phyloP scores from a whole-genome alignment of 1,140 invertebrate species.

The Phortica variegata region DNA sequence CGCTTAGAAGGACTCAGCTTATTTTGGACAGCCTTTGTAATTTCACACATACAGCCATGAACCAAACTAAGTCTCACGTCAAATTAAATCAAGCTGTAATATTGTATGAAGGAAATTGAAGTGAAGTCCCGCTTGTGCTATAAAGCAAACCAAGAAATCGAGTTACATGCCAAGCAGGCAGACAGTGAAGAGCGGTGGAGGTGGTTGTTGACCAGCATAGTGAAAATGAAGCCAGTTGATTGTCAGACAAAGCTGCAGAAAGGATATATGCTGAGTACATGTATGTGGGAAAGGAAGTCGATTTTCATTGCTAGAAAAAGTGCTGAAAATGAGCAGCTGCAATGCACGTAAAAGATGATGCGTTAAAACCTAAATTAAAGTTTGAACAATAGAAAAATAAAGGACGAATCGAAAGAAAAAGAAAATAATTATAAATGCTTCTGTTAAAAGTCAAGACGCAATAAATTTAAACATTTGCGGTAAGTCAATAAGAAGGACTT shows the following conservation, averaged over 20 bases:
- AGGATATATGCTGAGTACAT: background rate
- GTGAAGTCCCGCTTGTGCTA: slow-evolving; percentile 47
- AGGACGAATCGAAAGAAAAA: too few relatives aligned
- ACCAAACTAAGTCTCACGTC: slow-evolving; percentile 41
- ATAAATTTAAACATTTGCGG: too few relatives aligned
- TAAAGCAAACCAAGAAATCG: slow-evolving; percentile 26
- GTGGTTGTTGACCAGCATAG: too few relatives aligned
- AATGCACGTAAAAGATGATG: too few relatives aligned
- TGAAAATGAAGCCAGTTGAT: background rate
- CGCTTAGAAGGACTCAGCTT: too few relatives aligned
- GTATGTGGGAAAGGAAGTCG: background rate
- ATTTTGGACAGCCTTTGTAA: slow-evolving; percentile 32
- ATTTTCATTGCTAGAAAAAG: background rate
- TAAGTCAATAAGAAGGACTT: too few relatives aligned
- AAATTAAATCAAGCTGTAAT: slow-evolving; percentile 53
- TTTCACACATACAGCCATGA: slow-evolving; percentile 33
- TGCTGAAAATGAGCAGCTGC: too few relatives aligned
- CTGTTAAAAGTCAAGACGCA: too few relatives aligned
- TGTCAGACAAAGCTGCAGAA: background rate
- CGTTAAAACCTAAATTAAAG: too few relatives aligned
- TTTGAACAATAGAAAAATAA: too few relatives aligned
- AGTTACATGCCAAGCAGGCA: background rate
- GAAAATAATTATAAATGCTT: too few relatives aligned
- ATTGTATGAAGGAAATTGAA: slow-evolving; percentile 48
- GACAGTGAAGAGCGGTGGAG: slow-evolving; percentile 2